These are phyloP conservation scores for Brachypalpus laphriformis DNA, from an alignment of 2,888 invertebrate genomes.

Conservation along the genomic window DNA sequence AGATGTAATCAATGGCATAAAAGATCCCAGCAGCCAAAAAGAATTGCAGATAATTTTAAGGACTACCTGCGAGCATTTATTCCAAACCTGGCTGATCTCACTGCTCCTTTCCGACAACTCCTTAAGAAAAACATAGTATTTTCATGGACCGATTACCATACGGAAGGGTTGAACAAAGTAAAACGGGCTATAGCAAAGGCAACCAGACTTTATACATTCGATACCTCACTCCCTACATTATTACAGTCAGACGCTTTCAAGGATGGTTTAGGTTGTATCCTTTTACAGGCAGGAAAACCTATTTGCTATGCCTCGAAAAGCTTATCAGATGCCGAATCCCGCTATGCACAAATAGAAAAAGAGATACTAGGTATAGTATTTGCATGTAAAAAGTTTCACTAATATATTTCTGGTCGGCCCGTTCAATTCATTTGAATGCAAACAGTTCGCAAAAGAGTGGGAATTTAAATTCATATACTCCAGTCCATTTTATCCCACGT, in stretches of 20 bases:
- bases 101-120: background rate
- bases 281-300: background rate
- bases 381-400: background rate
- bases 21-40: no score
- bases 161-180: background rate
- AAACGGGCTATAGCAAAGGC: slow-evolving; percentile 10
- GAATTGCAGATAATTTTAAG: slow-evolving; percentile 1
- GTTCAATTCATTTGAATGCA: no score
- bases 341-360: no score
- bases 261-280: slow-evolving; percentile 32
- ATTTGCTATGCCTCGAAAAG: slow-evolving; percentile 38
- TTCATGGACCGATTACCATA: background rate
- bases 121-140: slow-evolving; percentile 5
- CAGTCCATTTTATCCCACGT: no score
- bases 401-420: background rate
- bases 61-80: slow-evolving; percentile 6
- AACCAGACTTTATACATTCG: slow-evolving; percentile 5
- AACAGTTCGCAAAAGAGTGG: no score
- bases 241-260: slow-evolving; percentile 61
- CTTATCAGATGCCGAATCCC: no score
- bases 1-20: no score
- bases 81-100: no score
- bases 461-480: no score
- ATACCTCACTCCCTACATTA: background rate
- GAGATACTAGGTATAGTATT: background rate